Evolutionary conservation across 2,113 vertebrate genomes (phyloP).

Genomic region (Equus przewalskii): DNA sequence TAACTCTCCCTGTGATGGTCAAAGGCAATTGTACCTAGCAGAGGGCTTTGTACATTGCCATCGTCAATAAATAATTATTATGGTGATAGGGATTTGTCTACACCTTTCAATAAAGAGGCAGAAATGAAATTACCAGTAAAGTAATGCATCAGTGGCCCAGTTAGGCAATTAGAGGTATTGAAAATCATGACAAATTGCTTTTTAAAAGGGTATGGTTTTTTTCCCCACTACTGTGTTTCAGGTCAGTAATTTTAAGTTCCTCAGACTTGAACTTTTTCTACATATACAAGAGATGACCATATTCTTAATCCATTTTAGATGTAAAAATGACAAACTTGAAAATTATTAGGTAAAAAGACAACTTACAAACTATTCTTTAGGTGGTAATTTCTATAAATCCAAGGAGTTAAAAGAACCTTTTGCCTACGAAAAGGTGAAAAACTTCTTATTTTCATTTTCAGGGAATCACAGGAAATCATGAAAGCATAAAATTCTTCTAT

Average conservation of each 20-base stretch:
- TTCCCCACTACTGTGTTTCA: background rate
- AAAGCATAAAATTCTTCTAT: conserved; percentile 40
- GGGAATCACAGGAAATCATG: conserved; percentile 7
- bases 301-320: conserved; percentile 5
- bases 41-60: background rate
- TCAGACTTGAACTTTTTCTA: conserved; percentile 25
- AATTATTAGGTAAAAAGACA: background rate
- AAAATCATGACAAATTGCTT: conserved; percentile 34
- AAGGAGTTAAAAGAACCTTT: background rate
- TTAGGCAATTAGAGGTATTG: background rate
- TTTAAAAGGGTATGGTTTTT: background rate
- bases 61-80: conserved; percentile 47
- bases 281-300: background rate
- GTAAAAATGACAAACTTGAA: background rate
- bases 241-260: background rate
- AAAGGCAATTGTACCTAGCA: background rate
- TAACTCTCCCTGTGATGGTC: background rate
- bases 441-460: conserved; percentile 17
- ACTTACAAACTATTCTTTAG: background rate
- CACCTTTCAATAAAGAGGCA: background rate
- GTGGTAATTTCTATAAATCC: background rate
- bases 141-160: background rate
- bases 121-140: background rate
- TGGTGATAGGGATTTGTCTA: background rate
- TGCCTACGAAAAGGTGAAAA: background rate